Evolutionary conservation across 2,888 invertebrate species (phyloP), one percentile per base, ranked within the genome.

Genomic region (Synergus umbraculus): DNA sequence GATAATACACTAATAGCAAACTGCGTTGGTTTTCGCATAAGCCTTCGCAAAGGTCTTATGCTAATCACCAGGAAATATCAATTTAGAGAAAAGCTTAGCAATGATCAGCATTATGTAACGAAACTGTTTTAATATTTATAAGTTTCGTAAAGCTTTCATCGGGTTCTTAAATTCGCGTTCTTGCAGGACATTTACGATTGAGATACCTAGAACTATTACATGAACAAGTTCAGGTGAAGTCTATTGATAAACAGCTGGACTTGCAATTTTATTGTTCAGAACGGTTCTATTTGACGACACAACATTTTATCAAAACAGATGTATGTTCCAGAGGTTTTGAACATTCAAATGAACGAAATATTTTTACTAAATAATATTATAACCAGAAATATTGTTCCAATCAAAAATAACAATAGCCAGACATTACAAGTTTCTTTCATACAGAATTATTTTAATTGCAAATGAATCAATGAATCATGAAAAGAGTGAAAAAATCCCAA

Each of bases 121-220:
- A 3, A 9, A 66, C 41, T n/a, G 2, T n/a, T 41, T 9, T 66
- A 9, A 43, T 66, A 66, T 66, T 65, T 41, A 65, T 66, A 18
- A n/a, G n/a, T n/a, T 43, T 15, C 5, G 66, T 66, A 66, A 66
- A 66, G 41, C 66, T 66, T n/a, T 66, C 66, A 2, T 41, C 66
- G 18, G n/a, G 43, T 66, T 66, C n/a, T 37, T 43, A n/a, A 37
- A 41, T 18, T 65, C 37, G 15, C 18, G 18, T 9, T 41, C n/a
- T 29, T 9, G 5, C 43, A n/a, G 4, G 65, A 65, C n/a, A 43
- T 65, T 65, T 65, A 41, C 43, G 65, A 65, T n/a, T 15, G 5
- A 64, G n/a, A 4, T 41, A 65, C 37, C n/a, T 5, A 37, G 7
- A 49, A 15, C 15, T 49, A 49, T 15, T 58, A n/a, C 54, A 9